phyloP scores from a whole-genome alignment of 2,797 vertebrate genomes.

The Nannoperca australis region DNA sequence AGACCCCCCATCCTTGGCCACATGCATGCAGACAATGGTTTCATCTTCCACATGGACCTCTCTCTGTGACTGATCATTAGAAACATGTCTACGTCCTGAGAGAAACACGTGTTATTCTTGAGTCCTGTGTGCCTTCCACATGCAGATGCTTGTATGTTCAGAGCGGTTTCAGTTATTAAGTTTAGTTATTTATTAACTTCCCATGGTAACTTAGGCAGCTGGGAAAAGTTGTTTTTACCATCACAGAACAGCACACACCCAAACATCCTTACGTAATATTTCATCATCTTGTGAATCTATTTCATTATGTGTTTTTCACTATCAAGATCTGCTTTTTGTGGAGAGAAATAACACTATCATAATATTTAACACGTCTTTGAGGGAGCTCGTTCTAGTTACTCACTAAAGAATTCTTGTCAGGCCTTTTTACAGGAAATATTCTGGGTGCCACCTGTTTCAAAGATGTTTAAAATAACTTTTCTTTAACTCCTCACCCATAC shows the following conservation, averaged over 20 bases:
- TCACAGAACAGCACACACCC: not conserved
- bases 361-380: not conserved
- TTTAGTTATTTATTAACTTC: not conserved
- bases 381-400: not conserved
- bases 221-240: not conserved
- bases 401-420: not conserved
- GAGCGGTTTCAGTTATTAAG: not conserved
- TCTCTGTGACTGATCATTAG: not conserved
- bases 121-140: no score
- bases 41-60: not conserved
- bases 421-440: not conserved
- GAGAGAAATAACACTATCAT: not conserved
- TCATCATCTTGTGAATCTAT: not conserved
- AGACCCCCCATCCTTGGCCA: slow-evolving; percentile 19
- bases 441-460: not conserved
- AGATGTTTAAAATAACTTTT: not conserved
- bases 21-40: slow-evolving; percentile 25
- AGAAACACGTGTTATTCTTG: not conserved
- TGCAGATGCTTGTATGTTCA: not conserved
- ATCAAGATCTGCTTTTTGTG: not conserved
- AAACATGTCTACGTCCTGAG: not conserved
- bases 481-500: not conserved
- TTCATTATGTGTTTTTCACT: no score
- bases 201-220: slow-evolving; percentile 2
- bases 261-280: not conserved